phyloP scores from a whole-genome alignment of 2,113 vertebrate species.

The Aspidoscelis tigris region DNA sequence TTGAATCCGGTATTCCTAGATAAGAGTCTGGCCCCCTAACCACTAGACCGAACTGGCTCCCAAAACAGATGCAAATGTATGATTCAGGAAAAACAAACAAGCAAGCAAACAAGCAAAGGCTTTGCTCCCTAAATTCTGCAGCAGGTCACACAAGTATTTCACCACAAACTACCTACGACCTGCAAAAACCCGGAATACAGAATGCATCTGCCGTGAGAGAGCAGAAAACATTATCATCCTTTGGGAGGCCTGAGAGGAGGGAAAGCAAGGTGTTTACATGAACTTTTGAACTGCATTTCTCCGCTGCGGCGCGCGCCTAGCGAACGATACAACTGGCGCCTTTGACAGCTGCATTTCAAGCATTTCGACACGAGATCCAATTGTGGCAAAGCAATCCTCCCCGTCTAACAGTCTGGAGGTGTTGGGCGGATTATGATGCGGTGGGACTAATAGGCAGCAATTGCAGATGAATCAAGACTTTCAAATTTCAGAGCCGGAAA shows the following conservation, averaged over 20 bases:
- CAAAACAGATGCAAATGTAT: too few species aligned
- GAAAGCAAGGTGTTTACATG: conserved; percentile 1
- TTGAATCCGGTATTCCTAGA: too few species aligned
- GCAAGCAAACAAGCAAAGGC: too few species aligned
- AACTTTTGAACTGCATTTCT: conserved; percentile 57
- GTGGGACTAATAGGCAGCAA: conserved; percentile 57
- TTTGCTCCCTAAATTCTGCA: not conserved
- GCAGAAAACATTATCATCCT: conserved; percentile 2
- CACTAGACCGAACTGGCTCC: too few species aligned
- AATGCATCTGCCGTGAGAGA: conserved; percentile 6
- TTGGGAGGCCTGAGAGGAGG: not conserved
- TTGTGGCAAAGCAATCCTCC: conserved; percentile 45
- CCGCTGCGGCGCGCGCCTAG: not conserved
- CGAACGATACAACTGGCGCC: conserved; percentile 3
- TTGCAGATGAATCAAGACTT: conserved; percentile 45
- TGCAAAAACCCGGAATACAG: not conserved
- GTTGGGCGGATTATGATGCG: conserved; percentile 47
- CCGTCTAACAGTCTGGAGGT: conserved; percentile 32
- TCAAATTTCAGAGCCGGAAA: conserved; percentile 51
- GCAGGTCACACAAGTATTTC: not conserved
- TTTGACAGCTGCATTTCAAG: conserved; percentile 45
- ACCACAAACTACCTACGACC: not conserved
- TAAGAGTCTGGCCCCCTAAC: too few species aligned
- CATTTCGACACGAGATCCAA: conserved; percentile 56
- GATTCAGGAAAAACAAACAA: too few species aligned